Conservation (phyloP, 2,888 invertebrate genomes). For the Blera fallax region DNA sequence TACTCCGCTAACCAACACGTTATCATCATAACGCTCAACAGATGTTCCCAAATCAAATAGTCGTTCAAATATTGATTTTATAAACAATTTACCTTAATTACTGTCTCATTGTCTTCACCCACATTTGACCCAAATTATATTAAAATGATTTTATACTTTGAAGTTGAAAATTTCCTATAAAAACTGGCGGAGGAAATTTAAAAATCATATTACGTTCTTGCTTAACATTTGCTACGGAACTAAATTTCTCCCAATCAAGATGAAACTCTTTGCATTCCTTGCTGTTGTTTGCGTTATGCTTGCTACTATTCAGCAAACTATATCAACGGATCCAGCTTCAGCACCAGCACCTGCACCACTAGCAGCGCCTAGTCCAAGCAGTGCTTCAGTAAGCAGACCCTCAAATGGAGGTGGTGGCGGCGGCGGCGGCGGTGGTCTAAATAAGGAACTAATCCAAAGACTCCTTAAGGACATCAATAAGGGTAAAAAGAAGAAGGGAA, state of each 20-base stretch:
- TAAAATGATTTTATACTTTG: neutral
- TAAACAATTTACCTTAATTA: neutral
- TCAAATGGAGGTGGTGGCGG: neutral
- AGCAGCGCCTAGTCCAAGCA: neutral
- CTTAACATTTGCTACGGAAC: neutral
- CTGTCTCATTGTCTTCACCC: neutral
- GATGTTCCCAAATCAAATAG: neutral
- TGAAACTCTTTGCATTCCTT: neutral
- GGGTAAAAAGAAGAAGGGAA: neutral
- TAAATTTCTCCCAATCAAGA: neutral
- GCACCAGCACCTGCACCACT: neutral
- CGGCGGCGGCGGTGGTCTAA: no score
- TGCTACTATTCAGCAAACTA: neutral
- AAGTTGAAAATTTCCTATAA: neutral
- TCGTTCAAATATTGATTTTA: neutral
- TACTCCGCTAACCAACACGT: neutral
- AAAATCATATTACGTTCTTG: neutral
- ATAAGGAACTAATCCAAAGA: neutral
- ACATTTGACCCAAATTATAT: neutral
- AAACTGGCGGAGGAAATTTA: neutral
- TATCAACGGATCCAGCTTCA: neutral
- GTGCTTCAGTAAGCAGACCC: neutral
- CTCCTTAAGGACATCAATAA: neutral
- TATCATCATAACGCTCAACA: neutral
- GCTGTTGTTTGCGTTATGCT: neutral